phyloP scores from a whole-genome alignment of 64 coral and sea anemone species.

The Actinia tenebrosa region DNA sequence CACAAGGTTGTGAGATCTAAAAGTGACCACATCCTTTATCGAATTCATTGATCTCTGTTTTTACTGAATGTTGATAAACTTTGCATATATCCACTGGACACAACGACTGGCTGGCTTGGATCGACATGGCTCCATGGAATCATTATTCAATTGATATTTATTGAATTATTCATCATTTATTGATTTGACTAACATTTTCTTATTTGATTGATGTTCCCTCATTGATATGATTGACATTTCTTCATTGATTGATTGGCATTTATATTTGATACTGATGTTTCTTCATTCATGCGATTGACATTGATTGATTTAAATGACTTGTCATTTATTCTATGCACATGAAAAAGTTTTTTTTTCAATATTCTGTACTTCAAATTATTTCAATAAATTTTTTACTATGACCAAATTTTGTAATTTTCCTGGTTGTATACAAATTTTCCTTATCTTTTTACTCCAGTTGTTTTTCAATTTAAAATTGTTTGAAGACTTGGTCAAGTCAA shows the following conservation, averaged over 20 bases:
- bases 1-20: background rate
- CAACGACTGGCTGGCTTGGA: background rate
- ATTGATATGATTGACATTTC: background rate
- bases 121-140: too few species aligned
- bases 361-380: background rate
- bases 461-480: too few species aligned
- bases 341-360: background rate
- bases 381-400: too few species aligned
- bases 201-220: background rate
- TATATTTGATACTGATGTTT: background rate
- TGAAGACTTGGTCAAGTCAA: background rate
- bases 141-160: too few species aligned
- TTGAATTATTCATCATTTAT: too few species aligned
- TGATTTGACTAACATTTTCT: too few species aligned
- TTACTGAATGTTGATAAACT: background rate
- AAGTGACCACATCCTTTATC: background rate
- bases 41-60: background rate
- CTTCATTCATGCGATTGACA: background rate
- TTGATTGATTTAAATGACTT: background rate
- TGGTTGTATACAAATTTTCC: too few species aligned
- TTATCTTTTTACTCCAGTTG: too few species aligned
- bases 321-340: background rate
- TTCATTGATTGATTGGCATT: background rate
- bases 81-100: background rate
- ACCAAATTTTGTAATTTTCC: too few species aligned